Evolutionary conservation across 2,113 vertebrate genomes (phyloP).

Genomic region (Pterophyllum scalare): DNA sequence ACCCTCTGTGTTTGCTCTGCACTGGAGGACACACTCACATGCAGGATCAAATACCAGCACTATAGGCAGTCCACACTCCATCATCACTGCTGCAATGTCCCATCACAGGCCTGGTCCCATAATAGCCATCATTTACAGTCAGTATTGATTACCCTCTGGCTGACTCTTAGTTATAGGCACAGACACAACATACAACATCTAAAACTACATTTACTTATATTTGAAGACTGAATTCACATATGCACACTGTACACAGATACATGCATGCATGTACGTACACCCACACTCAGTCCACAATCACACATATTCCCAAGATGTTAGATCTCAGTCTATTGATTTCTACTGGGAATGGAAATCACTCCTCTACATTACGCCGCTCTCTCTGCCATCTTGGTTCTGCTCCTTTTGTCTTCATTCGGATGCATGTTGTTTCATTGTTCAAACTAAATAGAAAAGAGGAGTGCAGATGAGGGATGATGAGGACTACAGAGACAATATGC

Average conservation of each 20-base stretch:
- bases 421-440: slow-evolving; percentile 20
- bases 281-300: slow-evolving; percentile 5
- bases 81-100: slow-evolving; percentile 46
- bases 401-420: slow-evolving; percentile 42
- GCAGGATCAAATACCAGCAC: slow-evolving; percentile 55
- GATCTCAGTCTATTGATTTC: slow-evolving; percentile 60
- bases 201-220: slow-evolving; percentile 19
- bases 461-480: slow-evolving; percentile 6
- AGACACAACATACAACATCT: background rate
- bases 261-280: background rate
- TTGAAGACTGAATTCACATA: slow-evolving; percentile 1
- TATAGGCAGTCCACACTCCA: slow-evolving; percentile 21
- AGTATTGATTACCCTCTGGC: slow-evolving; percentile 65
- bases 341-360: slow-evolving; percentile 58
- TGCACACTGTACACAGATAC: background rate
- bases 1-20: slow-evolving; percentile 55
- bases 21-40: slow-evolving; percentile 34
- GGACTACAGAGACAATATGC: slow-evolving; percentile 16
- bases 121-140: slow-evolving; percentile 71
- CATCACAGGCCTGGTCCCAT: slow-evolving; percentile 50
- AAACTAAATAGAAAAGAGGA: slow-evolving; percentile 25
- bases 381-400: background rate
- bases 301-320: slow-evolving; percentile 41
- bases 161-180: slow-evolving; percentile 28
- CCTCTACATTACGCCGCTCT: slow-evolving; percentile 49